These are phyloP conservation scores for Loris lydekkerianus DNA, from an alignment of 2,797 vertebrate genomes.

Conservation along the genomic window DNA sequence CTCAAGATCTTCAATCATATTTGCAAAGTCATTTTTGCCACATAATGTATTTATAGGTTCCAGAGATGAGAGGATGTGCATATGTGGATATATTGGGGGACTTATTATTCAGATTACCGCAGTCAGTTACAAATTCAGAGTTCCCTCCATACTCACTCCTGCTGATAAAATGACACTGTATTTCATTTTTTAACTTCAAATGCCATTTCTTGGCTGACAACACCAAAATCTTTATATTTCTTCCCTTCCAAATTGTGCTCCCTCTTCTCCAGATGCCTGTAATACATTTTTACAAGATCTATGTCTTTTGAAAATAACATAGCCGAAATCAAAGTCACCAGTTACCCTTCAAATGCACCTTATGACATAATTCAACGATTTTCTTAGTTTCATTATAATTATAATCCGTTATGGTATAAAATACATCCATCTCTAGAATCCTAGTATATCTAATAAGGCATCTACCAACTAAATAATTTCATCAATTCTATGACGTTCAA, in stretches of 20 bases:
- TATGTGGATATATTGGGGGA: neutral
- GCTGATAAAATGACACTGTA: neutral
- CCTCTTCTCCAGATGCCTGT: neutral
- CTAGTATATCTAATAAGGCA: neutral
- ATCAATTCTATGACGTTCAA: neutral
- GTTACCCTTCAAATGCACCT: neutral
- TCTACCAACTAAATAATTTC: neutral
- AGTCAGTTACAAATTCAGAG: neutral
- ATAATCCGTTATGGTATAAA: neutral
- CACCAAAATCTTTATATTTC: neutral
- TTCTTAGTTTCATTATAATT: constrained; percentile 41
- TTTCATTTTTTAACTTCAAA: neutral
- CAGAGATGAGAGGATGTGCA: neutral
- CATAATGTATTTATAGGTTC: neutral
- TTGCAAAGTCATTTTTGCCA: neutral
- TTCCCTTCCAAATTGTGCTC: neutral
- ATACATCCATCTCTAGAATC: neutral
- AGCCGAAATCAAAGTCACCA: neutral
- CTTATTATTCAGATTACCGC: neutral
- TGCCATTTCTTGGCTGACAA: neutral
- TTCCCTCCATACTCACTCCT: neutral
- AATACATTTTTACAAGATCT: neutral
- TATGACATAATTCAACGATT: neutral
- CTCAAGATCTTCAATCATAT: neutral
- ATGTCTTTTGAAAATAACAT: neutral